Evolutionary conservation across 2,888 invertebrate species (phyloP).

Genomic region (Pheosia gnoma): DNA sequence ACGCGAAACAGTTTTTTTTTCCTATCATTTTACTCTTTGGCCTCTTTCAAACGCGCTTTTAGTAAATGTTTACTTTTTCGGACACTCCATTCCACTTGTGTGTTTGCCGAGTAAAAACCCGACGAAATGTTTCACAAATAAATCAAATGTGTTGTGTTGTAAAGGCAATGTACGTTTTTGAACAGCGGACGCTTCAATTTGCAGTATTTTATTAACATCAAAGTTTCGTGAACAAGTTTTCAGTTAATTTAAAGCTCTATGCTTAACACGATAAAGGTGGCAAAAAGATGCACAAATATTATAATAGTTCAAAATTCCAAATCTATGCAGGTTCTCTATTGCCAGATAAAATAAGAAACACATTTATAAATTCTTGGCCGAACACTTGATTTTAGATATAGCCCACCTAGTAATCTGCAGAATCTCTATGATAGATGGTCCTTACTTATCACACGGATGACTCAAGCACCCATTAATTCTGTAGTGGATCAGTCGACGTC

Average conservation of each 20-base stretch:
- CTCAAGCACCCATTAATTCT: conserved; percentile 2
- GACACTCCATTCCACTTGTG: conserved; percentile 16
- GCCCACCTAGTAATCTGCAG: neutral
- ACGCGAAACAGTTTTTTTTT: neutral
- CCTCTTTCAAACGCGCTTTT: conserved; percentile 5
- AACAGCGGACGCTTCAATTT: neutral
- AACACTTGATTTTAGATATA: neutral
- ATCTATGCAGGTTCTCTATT: no score
- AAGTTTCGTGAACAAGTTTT: no score
- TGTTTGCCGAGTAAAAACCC: conserved; percentile 22
- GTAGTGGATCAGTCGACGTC: neutral
- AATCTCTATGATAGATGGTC: neutral
- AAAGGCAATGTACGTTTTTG: neutral
- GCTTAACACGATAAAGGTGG: no score
- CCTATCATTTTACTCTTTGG: conserved; percentile 9
- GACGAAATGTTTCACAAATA: conserved; percentile 19
- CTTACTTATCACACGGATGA: conserved; percentile 6
- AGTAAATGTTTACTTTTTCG: conserved; percentile 30
- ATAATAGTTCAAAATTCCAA: no score
- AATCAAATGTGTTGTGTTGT: conserved; percentile 10
- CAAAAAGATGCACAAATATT: no score
- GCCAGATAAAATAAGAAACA: no score
- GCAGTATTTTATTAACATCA: neutral
- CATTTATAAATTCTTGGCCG: no score
- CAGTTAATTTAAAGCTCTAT: no score